Percentiles rank a stretch among this genome's conserved stretches.
phyloP scores from a whole-genome alignment of 2,888 invertebrate species.

The Caenorhabditis virilis region DNA sequence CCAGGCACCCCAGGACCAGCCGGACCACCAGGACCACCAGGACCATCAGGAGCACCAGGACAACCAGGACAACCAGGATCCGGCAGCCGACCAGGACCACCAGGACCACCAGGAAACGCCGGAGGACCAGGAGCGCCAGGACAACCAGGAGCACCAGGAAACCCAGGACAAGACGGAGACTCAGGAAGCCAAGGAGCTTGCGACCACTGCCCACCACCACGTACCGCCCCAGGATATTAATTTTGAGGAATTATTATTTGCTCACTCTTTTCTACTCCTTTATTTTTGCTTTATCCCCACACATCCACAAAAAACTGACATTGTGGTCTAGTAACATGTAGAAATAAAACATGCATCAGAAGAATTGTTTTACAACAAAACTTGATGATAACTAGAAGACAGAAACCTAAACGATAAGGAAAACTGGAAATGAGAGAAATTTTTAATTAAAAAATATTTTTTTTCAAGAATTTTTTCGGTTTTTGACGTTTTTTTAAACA shows the following conservation, averaged over 20 bases:
- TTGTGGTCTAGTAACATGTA: too few relatives aligned
- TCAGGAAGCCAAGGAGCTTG: conserved; percentile 44
- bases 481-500: too few relatives aligned
- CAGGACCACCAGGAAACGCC: conserved; percentile 41
- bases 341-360: too few relatives aligned
- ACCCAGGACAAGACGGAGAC: conserved; percentile 36
- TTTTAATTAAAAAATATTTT: too few relatives aligned
- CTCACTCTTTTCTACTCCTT: conserved; percentile 19
- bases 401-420: too few relatives aligned
- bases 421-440: too few relatives aligned
- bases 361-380: too few relatives aligned
- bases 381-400: too few relatives aligned
- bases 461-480: too few relatives aligned
- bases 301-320: not conserved
- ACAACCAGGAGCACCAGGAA: conserved; percentile 40
- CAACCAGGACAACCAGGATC: conserved; percentile 39
- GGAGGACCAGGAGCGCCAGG: conserved; percentile 46
- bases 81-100: conserved; percentile 26
- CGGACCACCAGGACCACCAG: conserved; percentile 44
- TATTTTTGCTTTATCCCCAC: conserved; percentile 8
- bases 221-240: conserved; percentile 48
- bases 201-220: conserved; percentile 51
- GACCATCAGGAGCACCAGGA: conserved; percentile 45
- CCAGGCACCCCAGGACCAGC: conserved; percentile 46
- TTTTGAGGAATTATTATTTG: not conserved